Base-by-base conservation (phyloP, 1,140 invertebrate genomes). In the Scaptomyza pallida region DNA sequence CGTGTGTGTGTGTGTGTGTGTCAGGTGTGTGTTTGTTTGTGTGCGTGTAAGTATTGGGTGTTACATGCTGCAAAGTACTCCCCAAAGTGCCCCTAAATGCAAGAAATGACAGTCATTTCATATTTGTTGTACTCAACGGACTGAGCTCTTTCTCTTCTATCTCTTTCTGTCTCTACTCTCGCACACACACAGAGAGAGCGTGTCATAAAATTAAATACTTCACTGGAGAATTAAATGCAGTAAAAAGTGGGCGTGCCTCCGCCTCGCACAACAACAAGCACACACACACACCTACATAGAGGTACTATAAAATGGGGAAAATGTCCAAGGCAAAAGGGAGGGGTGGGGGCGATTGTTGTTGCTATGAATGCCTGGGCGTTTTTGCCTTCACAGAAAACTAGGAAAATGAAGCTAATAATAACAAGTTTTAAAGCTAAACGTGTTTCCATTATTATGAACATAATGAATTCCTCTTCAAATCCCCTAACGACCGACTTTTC, bases 191-290 rank as follows among this genome's bases (percentile, higher is more conserved):
- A 72, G 64, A 82, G 60, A 79, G 69, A 76, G 70, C 78, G 68
- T 83, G 78, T 82, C 82, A 88, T 88, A 88, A 88, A 88, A 88
- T 88, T 88, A 88, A 88, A 88, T 88, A 88, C 82, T 82, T 88
- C 82, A 83, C 82, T 88, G 72, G 82, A 88, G 82, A 88, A 88
- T 88, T 88, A 88, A 88, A 78, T 88, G 82, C 82, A 88, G 82
- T 88, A 88, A 82, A 88, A 88, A 88, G 82, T 88, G 82, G 78
- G 82, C 75, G 82, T 88, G 70, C 55, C 35, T 5, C n/a, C 44
- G 35, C 50, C 26, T 30, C 6, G 48, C 51, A 55, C 33, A 37
- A 12, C 33, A 12, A 77, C 26, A 30, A 55, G 0, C n/a, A 37
- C 12, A 3, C 3, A 12, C 33, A 81, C 82, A 82, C 82, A 88